These are phyloP conservation scores for Piscicola geometra DNA, from an alignment of 2,888 invertebrate species.

Conservation along the genomic window DNA sequence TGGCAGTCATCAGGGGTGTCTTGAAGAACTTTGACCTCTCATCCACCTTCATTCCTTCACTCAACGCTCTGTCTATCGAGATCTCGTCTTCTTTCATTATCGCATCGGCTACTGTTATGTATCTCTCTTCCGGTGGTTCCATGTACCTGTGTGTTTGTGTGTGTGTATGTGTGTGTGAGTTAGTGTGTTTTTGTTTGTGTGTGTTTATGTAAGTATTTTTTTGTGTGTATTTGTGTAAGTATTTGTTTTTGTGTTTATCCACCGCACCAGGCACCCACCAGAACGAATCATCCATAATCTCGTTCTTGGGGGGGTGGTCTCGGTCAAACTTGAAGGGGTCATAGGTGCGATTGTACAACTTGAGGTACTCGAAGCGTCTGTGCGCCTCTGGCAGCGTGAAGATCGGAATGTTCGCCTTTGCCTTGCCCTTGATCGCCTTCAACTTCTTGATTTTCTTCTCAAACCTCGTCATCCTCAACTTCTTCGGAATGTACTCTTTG, in stretches of 20 bases:
- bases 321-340: slow-evolving; percentile 53
- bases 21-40: slow-evolving; percentile 55
- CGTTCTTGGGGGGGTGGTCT: slow-evolving; percentile 53
- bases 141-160: no score
- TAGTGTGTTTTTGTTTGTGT: no score
- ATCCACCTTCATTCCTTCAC: slow-evolving; percentile 49
- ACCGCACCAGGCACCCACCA: slow-evolving; percentile 45
- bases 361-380: slow-evolving; percentile 46
- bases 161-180: no score
- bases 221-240: no score
- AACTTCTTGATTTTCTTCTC: slow-evolving; percentile 56
- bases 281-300: slow-evolving; percentile 54
- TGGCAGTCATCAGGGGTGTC: slow-evolving; percentile 56
- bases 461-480: slow-evolving; percentile 53
- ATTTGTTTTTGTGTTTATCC: not conserved
- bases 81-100: slow-evolving; percentile 52
- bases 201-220: no score
- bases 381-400: slow-evolving; percentile 22
- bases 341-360: slow-evolving; percentile 52
- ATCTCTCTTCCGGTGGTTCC: slow-evolving; percentile 51
- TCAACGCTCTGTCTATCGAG: slow-evolving; percentile 51
- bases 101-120: slow-evolving; percentile 54
- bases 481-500: slow-evolving; percentile 56
- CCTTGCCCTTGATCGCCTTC: slow-evolving; percentile 51
- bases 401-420: slow-evolving; percentile 54